A percentile compares a stretch with the other conserved stretches of the same genome.
phyloP scores from a whole-genome alignment of 1,140 invertebrate genomes.

The Caenorhabditis remanei region DNA sequence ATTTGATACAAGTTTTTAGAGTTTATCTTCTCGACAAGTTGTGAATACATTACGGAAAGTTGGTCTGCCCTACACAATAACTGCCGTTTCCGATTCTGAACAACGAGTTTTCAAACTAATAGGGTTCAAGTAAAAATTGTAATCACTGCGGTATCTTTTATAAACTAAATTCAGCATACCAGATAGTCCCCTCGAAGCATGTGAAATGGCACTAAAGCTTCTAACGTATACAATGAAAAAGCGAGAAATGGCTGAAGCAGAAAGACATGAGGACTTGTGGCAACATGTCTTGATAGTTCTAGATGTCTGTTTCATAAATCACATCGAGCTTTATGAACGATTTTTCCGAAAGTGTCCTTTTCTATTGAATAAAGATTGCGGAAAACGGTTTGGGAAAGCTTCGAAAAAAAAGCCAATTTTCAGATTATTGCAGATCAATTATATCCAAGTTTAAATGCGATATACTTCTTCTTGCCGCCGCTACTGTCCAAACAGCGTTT shows the following conservation, averaged over 20 bases:
- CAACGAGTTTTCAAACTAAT: conserved; percentile 40
- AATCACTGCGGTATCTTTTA: neutral
- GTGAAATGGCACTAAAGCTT: conserved; percentile 26
- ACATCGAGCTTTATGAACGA: conserved; percentile 15
- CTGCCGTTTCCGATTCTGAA: conserved; percentile 10
- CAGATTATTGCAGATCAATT: neutral
- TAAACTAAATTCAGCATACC: conserved; percentile 5
- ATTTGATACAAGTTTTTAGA: neutral
- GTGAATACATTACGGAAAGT: conserved; percentile 38
- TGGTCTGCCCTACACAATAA: conserved; percentile 6
- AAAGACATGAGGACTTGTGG: conserved; percentile 7
- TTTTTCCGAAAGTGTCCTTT: neutral
- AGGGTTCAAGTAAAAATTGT: neutral
- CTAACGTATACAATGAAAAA: conserved; percentile 37
- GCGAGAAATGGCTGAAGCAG: neutral
- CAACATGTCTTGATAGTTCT: conserved; percentile 30
- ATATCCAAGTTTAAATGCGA: conserved; percentile 30
- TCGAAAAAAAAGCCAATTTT: neutral
- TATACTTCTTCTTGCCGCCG: neutral
- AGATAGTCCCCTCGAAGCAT: conserved; percentile 25
- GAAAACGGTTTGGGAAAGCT: neutral
- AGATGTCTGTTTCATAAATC: conserved; percentile 42
- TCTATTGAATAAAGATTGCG: neutral
- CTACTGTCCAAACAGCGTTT: conserved; percentile 15
- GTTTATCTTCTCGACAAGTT: conserved; percentile 43